Evolutionary conservation across 2,113 vertebrate genomes (phyloP).

Genomic region (Sprattus sprattus): DNA sequence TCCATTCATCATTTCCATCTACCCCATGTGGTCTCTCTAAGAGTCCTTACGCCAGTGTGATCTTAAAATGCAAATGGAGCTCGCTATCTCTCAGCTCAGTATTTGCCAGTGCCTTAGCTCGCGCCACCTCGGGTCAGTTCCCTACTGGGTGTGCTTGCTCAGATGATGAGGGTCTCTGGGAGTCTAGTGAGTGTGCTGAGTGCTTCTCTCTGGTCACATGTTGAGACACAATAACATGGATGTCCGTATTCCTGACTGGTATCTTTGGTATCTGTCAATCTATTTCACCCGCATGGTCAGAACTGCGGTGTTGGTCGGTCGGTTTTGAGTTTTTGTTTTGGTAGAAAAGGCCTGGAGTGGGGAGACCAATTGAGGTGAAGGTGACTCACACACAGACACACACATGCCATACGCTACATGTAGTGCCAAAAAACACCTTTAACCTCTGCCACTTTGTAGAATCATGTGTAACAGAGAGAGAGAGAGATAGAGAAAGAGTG

Average conservation of each 20-base stretch:
- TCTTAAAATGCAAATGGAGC: not conserved
- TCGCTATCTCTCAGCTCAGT: not conserved
- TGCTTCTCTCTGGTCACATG: slow-evolving; percentile 7
- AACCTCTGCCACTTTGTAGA: not conserved
- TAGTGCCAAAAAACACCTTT: not conserved
- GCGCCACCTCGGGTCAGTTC: not conserved
- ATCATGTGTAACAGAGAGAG: not conserved
- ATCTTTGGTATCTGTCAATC: not conserved
- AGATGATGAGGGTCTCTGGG: not conserved
- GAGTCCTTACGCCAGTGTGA: not conserved
- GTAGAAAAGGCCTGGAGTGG: not conserved
- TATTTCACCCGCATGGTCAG: not conserved
- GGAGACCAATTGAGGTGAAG: not conserved
- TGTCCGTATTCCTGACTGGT: not conserved
- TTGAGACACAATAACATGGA: not conserved
- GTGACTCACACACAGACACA: not conserved
- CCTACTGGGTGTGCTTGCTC: not conserved
- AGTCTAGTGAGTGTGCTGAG: not conserved
- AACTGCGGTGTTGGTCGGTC: not conserved
- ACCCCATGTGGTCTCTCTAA: not conserved
- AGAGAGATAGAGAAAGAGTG: slow-evolving; percentile 58
- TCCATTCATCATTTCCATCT: not conserved
- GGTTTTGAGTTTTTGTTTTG: not conserved
- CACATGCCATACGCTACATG: not conserved
- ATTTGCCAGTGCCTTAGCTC: not conserved